Percentiles rank a stretch among this genome's conserved stretches.
phyloP scores from a whole-genome alignment of 1,140 invertebrate genomes.

The Apolygus lucorum region DNA sequence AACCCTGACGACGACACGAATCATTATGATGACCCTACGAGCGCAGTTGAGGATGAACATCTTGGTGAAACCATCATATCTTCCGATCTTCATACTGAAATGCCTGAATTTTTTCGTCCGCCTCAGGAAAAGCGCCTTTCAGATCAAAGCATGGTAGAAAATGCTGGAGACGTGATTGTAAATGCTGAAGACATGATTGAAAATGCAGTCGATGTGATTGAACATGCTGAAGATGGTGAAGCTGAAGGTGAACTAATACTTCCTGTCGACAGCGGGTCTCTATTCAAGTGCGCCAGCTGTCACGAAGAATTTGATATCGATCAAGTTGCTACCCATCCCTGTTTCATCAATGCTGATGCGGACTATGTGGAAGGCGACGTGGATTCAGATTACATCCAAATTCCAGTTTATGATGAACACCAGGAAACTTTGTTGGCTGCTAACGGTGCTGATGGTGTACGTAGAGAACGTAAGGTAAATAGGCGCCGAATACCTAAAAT shows the following conservation, averaged over 20 bases:
- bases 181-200: background rate
- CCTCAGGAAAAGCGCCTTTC: background rate
- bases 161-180: background rate
- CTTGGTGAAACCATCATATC: slow-evolving; percentile 3
- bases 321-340: slow-evolving; percentile 13
- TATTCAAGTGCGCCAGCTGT: slow-evolving; percentile 19
- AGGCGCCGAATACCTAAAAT: slow-evolving; percentile 1
- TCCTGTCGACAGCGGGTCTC: background rate
- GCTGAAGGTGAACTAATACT: background rate
- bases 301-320: slow-evolving; percentile 20
- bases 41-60: background rate
- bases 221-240: background rate
- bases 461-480: background rate
- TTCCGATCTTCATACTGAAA: slow-evolving; percentile 17
- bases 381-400: background rate
- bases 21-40: background rate
- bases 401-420: background rate
- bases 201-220: background rate
- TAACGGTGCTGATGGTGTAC: background rate
- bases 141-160: background rate
- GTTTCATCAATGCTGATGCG: slow-evolving; percentile 18
- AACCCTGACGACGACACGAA: background rate
- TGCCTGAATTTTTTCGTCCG: slow-evolving; percentile 22
- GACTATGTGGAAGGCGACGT: slow-evolving; percentile 17
- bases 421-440: background rate